A percentile compares a stretch with the other conserved stretches of the same genome.
Conservation (phyloP, 2,113 vertebrate genomes). For the Setophaga petechia region DNA sequence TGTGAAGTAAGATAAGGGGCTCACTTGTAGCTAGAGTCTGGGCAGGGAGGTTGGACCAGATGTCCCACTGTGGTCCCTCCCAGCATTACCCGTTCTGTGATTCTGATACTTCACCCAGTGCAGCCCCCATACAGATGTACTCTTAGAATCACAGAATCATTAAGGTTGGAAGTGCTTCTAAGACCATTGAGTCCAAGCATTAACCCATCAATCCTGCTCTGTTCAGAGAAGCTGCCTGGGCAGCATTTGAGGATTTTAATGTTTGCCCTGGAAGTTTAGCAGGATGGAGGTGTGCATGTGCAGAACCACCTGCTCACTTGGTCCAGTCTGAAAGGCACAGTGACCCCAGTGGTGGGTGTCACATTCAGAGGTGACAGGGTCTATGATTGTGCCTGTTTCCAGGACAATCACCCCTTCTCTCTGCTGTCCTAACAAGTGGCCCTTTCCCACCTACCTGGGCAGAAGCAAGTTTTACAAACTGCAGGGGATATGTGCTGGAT, state of each 20-base stretch:
- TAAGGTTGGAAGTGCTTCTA: background rate
- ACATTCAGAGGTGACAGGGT: accelerated
- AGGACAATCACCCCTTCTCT: background rate
- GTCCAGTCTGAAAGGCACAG: accelerated
- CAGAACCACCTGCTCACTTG: background rate
- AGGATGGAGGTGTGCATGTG: background rate
- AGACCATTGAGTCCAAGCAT: background rate
- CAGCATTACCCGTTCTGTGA: background rate
- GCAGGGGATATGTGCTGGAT: background rate
- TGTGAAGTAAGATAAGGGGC: background rate
- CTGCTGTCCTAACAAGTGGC: background rate
- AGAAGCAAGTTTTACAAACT: background rate
- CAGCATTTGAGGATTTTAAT: background rate
- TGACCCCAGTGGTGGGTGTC: accelerated
- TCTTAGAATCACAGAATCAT: background rate
- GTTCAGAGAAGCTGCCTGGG: background rate
- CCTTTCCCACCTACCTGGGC: background rate
- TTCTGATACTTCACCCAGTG: background rate
- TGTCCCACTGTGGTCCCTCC: background rate
- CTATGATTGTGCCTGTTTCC: background rate
- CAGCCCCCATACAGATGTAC: accelerated
- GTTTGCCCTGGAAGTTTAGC: background rate
- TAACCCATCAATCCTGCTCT: background rate
- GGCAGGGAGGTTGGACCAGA: background rate
- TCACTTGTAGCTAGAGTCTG: background rate